Evolutionary conservation across 2,113 vertebrate species (phyloP).

Genomic region (Chionodraco myersi): DNA sequence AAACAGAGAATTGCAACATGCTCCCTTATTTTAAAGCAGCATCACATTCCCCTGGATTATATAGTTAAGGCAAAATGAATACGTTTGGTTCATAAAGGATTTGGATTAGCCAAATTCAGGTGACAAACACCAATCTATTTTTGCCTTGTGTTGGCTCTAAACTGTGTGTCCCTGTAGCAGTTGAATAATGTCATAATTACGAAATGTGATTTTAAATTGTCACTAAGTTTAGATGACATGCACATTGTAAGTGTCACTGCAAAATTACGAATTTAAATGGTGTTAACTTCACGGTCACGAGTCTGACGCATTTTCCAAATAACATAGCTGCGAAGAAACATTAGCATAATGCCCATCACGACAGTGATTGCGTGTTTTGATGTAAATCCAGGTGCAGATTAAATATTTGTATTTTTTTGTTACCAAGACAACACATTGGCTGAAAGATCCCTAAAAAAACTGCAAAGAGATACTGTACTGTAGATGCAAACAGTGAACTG

Average conservation of each 20-base stretch:
- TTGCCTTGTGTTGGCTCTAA: background rate
- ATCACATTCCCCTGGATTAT: too few relatives aligned
- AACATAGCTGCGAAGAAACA: background rate
- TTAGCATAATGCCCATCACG: conserved; percentile 1
- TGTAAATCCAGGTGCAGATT: conserved; percentile 27
- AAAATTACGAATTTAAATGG: background rate
- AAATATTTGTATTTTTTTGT: background rate
- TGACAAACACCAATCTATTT: too few relatives aligned
- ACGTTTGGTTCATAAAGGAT: too few relatives aligned
- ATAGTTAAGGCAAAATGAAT: too few relatives aligned
- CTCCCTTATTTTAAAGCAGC: too few relatives aligned
- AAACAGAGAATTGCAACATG: background rate
- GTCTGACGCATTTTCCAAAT: conserved; percentile 2
- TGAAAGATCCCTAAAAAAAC: background rate
- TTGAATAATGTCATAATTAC: background rate
- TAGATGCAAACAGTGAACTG: background rate
- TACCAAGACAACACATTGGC: background rate
- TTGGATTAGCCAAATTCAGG: too few relatives aligned
- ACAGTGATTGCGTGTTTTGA: conserved; percentile 4
- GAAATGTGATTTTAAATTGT: background rate
- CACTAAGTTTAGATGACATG: background rate
- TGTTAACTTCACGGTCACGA: background rate
- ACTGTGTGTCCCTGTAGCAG: background rate
- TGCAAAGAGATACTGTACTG: background rate
- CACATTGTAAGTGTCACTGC: background rate